Evolutionary conservation across 2,113 vertebrate species (phyloP), one percentile per base, ranked within the genome.

Genomic region (Patagioenas fasciata): DNA sequence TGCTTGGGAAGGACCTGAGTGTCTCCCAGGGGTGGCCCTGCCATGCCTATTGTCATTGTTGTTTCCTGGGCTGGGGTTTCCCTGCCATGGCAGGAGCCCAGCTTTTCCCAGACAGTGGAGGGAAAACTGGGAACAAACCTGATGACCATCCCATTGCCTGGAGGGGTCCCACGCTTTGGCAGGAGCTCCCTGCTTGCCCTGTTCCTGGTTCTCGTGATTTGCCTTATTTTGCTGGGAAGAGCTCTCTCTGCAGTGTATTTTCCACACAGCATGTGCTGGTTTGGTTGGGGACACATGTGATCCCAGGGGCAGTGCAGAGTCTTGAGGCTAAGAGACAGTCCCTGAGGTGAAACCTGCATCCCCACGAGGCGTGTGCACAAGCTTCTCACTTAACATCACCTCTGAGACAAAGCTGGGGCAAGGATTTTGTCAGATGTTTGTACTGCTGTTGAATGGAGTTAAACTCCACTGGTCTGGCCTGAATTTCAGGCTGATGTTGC

Each of bases 101-200:
- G 50, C 26, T 84, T 40, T 80, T 44, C 38, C 18, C 10, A 50
- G 44, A 28, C 28, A 38, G 17, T 51, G 28, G 13, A 85, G 32
- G 18, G 14, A 6, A 85, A 71, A 34, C 26, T 28, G 48, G 40
- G 48, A 57, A 50, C 31, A 66, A 71, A 51, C 13, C 20, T 3
- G 1, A 18, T 29, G 12, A 21, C 3, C 6, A 6, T 15, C 16
- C 34, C 0, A 0, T 56, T 36, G 29, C 62, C 65, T 34, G 16
- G 34, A 40, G 31, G 24, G 9, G 12, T 88, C 23, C n/a, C 44
- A 56, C 11, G 3, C 57, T 13, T 51, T 25, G 29, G n/a, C 36
- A 53, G 26, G 38, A 91, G 51, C 44, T 70, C 31, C 6, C 31
- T 26, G n/a, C 80, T 71, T 61, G 34, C 40, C 62, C 51, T 10